Conservation (phyloP, 2,113 vertebrate genomes). For the Pristiophorus japonicus region DNA sequence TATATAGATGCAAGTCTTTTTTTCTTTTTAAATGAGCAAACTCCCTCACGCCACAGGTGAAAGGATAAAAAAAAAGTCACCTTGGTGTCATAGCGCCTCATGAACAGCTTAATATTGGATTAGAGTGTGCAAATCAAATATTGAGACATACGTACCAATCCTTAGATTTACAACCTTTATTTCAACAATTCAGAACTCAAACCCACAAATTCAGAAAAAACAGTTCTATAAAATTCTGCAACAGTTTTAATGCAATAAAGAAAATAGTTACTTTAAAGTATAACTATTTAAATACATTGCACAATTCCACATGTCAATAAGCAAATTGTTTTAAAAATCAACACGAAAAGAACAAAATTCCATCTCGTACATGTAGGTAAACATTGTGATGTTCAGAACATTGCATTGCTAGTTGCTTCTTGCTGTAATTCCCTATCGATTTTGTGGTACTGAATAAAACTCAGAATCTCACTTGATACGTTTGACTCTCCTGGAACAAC, state of each 20-base stretch:
- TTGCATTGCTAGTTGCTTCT: conserved; percentile 38
- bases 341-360: neutral
- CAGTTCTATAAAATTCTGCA: conserved; percentile 30
- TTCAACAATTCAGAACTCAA: conserved; percentile 29
- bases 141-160: neutral
- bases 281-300: conserved; percentile 30
- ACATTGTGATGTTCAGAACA: conserved; percentile 20
- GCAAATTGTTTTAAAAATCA: conserved; percentile 9
- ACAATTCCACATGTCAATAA: conserved; percentile 27
- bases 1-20: neutral
- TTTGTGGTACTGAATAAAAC: conserved; percentile 7
- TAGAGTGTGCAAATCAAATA: neutral
- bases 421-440: conserved; percentile 16
- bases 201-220: conserved; percentile 14
- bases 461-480: conserved; percentile 10
- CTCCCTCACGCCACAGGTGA: neutral
- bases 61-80: neutral
- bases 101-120: neutral
- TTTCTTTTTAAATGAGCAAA: neutral
- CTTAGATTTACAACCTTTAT: conserved; percentile 24
- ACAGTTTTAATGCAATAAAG: conserved; percentile 12
- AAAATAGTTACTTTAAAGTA: neutral
- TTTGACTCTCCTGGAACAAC: neutral
- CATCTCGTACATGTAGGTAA: neutral
- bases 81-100: neutral